Percentiles rank a stretch among this genome's conserved stretches.
phyloP scores from a whole-genome alignment of 2,888 invertebrate genomes.

The Acronicta psi region DNA sequence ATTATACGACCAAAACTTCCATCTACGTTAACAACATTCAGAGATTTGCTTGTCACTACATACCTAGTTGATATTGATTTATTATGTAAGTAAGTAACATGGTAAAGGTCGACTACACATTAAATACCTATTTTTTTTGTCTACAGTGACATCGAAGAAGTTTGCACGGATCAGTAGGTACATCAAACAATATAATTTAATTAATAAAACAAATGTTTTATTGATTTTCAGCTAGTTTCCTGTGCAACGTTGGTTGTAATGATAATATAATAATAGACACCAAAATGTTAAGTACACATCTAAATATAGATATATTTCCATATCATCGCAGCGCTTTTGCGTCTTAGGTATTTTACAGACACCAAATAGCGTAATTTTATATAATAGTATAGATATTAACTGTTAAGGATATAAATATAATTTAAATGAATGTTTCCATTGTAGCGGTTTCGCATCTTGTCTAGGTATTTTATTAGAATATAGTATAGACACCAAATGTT shows the following conservation, averaged over 20 bases:
- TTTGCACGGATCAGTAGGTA: neutral
- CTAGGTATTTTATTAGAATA: neutral
- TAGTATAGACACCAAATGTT: neutral
- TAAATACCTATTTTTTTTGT: slow-evolving; percentile 21
- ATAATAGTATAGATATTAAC: neutral
- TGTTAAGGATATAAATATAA: neutral
- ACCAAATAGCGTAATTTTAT: too few relatives aligned
- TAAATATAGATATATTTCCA: too few relatives aligned
- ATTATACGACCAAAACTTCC: neutral
- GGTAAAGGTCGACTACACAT: slow-evolving; percentile 15
- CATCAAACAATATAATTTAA: too few relatives aligned
- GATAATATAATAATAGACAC: neutral
- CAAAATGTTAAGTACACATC: neutral
- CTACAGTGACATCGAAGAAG: neutral
- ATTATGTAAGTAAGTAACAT: too few relatives aligned
- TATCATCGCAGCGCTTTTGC: too few relatives aligned
- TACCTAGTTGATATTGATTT: neutral
- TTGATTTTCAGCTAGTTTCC: neutral
- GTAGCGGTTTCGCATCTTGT: neutral
- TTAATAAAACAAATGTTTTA: neutral
- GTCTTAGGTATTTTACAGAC: too few relatives aligned
- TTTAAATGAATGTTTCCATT: neutral
- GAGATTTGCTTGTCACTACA: slow-evolving; percentile 4
- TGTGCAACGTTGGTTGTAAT: too few relatives aligned
- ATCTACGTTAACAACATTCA: slow-evolving; percentile 4